Base-by-base conservation (phyloP, 2,888 invertebrate species). In the Caenorhabditis sp. region DNA sequence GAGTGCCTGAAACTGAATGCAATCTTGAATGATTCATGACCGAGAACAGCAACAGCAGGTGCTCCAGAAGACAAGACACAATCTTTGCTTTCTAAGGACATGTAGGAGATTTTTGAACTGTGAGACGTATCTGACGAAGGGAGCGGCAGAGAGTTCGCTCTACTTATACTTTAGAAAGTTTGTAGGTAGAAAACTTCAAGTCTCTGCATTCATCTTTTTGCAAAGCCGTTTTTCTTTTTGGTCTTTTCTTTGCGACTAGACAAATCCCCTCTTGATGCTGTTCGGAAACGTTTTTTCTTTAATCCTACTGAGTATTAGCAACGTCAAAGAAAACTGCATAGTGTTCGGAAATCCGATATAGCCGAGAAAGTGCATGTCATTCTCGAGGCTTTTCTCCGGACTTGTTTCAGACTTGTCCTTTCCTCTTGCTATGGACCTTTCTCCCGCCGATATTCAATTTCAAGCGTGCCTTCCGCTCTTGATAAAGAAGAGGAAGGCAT, bases 321-420 rank as follows among this genome's bases (percentile, higher is more conserved):
- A 61, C 61, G 60, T 58, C 64, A 60, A 47, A 56, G 40, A 61
- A 24, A 72, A 65, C 56, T 65, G 62, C 62, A 55, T 11, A 65
- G 61, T 50, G 76, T 76, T 76, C 76, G 60, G 61, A 65, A 61
- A 76, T 76, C 51, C 61, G 76, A 76, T 76, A 65, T 65, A 15
- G 37, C 13, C 60, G 47, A 13, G 20, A 76, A 76, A 76, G 67
- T 72, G 72, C 72, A 72, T 70, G 50, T 69, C 26, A 13, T 40
- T n/a, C n/a, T n/a, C 13, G 13, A 32, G 13, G 32, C 11, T 37
- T 47, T 50, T n/a, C n/a, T n/a, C n/a, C n/a, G n/a, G n/a, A n/a
- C n/a, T n/a, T 26, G 37, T 70, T 61, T 51, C 50, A 69, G 69
- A 60, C 51, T 22, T 68, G 47, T 58, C 37, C n/a, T 44, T 35